Conservation (phyloP, 2,797 vertebrate genomes). For the Xerus rutilus region DNA sequence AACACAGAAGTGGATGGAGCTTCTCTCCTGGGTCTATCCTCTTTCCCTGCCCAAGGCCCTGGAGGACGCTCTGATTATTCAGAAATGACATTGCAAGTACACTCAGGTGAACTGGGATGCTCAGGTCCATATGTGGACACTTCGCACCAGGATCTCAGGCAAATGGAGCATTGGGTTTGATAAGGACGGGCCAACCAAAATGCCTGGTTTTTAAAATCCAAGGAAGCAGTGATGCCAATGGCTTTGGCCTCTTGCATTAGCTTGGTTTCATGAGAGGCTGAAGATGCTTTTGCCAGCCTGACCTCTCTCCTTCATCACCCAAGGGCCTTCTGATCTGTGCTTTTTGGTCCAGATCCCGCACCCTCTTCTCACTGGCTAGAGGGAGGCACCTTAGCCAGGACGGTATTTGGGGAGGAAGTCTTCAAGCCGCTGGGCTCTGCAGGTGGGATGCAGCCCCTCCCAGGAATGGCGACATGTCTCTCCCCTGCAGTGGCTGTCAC, state of each 20-base stretch:
- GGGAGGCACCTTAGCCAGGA: background rate
- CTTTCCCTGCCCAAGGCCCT: background rate
- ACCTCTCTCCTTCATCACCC: background rate
- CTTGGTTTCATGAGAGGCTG: background rate
- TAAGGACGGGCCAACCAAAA: background rate
- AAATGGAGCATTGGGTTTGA: background rate
- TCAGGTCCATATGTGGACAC: background rate
- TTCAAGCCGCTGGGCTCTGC: background rate
- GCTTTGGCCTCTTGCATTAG: background rate
- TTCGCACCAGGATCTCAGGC: too few species aligned
- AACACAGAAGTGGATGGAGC: background rate
- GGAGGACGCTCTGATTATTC: background rate
- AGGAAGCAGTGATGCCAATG: accelerated
- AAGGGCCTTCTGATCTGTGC: background rate
- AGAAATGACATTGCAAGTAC: accelerated
- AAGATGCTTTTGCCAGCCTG: background rate
- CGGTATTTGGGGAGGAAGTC: background rate
- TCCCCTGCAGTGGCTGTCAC: background rate
- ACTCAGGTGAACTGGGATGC: accelerated
- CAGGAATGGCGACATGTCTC: accelerated
- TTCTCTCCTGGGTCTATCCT: background rate
- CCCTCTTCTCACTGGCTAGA: background rate
- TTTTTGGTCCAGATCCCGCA: background rate
- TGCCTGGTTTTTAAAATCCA: background rate
- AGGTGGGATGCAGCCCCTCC: background rate